Evolutionary conservation across 2,113 vertebrate genomes (phyloP), one percentile per base, ranked within the genome.

Genomic region (Chionodraco myersi): DNA sequence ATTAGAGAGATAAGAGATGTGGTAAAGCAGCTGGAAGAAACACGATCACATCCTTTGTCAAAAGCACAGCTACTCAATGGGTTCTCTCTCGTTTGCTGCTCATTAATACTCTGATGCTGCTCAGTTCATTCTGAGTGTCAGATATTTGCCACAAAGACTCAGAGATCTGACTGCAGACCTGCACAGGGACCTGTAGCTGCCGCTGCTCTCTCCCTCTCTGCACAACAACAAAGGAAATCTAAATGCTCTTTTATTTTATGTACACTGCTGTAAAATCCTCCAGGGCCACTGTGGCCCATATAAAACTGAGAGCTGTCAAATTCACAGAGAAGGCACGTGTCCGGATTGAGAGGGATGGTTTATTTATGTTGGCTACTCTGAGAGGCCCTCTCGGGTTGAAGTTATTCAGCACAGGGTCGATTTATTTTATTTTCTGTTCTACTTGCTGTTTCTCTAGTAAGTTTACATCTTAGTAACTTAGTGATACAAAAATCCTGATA

Each of bases 231-330:
- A 91, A 92, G 86, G 84, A 88, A 89, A 90, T 91, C 87, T 91
- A 92, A 92, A 91, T 87, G 91, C 82, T 91, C 82, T 90, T 89
- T 89, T 90, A 91, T 91, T 91, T 92, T 81, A 91, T 90, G 83
- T 88, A 83, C 90, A 68, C 78, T 77, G 83, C 84, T 79, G 88
- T 90, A 82, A 91, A 89, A 86, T 88, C 88, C 89, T 91, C 83
- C 86, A 70, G 91, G 90, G 82, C 80, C 86, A 10, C 78, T 51
- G 83, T 84, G 88, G 87, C 89, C 89, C 87, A 86, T 49, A 88
- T 91, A 89, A 89, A 88, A 84, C 86, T 63, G 78, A 90, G 87
- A 72, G 84, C 86, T 91, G 90, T 91, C 91, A 87, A 41, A 74
- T 65, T 82, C 83, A 44, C 78, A 70, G 66, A 74, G 79, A 14